These are phyloP conservation scores for Chaetophractus vellerosus DNA, from an alignment of 2,797 vertebrate genomes.

Conservation along the genomic window DNA sequence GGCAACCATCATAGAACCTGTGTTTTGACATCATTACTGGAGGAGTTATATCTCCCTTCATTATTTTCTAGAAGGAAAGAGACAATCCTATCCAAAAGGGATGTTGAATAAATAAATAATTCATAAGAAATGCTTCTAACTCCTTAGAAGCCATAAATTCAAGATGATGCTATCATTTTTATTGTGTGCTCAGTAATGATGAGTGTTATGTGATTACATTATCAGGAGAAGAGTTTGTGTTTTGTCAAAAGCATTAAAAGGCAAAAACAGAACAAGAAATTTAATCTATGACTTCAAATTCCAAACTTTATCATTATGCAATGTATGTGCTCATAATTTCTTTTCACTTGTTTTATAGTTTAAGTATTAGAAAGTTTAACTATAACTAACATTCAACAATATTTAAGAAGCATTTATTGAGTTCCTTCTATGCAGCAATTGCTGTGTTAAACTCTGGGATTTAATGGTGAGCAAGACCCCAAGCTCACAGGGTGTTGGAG, in stretches of 20 bases:
- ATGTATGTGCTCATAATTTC: conserved; percentile 38
- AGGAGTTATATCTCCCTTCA: neutral
- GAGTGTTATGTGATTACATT: conserved; percentile 16
- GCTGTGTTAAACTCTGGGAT: neutral
- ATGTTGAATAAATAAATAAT: conserved; percentile 25
- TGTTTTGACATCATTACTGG: neutral
- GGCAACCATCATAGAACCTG: neutral
- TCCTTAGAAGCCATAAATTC: conserved; percentile 32
- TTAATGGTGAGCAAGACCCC: neutral
- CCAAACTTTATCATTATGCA: conserved; percentile 34
- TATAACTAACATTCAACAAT: neutral
- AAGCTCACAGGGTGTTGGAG: neutral
- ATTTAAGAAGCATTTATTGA: neutral
- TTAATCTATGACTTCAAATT: conserved; percentile 43
- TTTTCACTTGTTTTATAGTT: conserved; percentile 53
- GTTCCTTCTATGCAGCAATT: neutral
- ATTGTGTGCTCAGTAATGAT: neutral
- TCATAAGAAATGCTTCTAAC: conserved; percentile 46
- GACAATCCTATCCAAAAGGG: neutral
- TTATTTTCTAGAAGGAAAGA: conserved; percentile 20
- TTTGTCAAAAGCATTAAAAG: conserved; percentile 62
- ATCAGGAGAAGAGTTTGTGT: conserved; percentile 48
- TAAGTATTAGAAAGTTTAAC: conserved; percentile 44
- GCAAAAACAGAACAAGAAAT: conserved; percentile 40
- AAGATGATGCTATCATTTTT: conserved; percentile 52